Conservation (phyloP, 2,113 vertebrate genomes). For the Aspidoscelis tigris region DNA sequence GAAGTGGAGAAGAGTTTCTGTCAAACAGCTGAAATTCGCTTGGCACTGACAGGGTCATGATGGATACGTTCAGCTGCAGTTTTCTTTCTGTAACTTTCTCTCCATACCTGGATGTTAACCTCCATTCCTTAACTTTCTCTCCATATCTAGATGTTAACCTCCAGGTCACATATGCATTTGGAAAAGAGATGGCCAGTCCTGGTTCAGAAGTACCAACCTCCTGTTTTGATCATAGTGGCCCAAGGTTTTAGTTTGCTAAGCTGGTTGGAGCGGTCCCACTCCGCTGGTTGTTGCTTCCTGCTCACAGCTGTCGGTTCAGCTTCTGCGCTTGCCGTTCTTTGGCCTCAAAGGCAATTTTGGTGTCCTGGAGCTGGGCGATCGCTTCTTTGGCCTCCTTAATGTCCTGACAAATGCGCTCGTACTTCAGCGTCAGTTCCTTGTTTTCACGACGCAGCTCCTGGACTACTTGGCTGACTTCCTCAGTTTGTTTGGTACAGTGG, state of each 20-base stretch:
- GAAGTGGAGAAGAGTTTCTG: constrained; percentile 16
- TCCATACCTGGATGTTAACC: constrained; percentile 18
- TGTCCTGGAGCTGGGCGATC: constrained; percentile 82
- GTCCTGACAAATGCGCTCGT: constrained; percentile 77
- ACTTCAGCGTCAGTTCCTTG: constrained; percentile 85
- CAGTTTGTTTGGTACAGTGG: constrained; percentile 85
- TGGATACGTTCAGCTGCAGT: constrained; percentile 29
- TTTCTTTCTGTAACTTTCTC: constrained; percentile 41
- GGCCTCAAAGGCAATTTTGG: constrained; percentile 84
- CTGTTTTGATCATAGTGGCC: constrained; percentile 20
- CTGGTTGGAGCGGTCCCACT: constrained; percentile 42
- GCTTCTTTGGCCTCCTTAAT: constrained; percentile 86
- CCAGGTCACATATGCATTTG: constrained; percentile 34
- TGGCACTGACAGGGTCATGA: neutral
- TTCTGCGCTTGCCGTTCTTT: constrained; percentile 89
- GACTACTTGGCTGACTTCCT: constrained; percentile 84
- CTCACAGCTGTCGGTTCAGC: constrained; percentile 85
- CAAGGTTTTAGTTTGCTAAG: constrained; percentile 49
- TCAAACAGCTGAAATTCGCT: constrained; percentile 44
- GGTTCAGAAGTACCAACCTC: constrained; percentile 45
- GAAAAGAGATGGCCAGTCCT: constrained; percentile 34
- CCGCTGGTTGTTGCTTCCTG: neutral
- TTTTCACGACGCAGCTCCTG: constrained; percentile 83
- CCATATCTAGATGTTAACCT: constrained; percentile 5
- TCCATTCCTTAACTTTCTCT: constrained; percentile 40